These are phyloP conservation scores for Acrobasis repandana DNA, from an alignment of 2,888 invertebrate genomes.

Conservation along the genomic window DNA sequence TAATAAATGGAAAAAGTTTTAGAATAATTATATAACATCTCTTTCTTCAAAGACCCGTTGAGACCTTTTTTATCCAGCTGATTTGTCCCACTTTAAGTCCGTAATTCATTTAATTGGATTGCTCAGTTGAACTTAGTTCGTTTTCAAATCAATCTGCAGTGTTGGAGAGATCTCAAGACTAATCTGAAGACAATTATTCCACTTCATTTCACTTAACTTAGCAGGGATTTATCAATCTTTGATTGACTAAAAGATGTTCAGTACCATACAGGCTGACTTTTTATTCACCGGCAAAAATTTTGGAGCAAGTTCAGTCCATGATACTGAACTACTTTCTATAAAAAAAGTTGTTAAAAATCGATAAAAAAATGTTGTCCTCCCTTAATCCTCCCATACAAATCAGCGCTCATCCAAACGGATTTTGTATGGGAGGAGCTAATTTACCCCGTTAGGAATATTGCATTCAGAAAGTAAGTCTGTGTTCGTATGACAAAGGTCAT, in stretches of 20 bases:
- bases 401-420: too few relatives aligned
- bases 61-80: neutral
- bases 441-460: too few relatives aligned
- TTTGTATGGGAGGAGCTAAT: too few relatives aligned
- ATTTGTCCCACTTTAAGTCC: slow-evolving; percentile 2
- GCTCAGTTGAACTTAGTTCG: neutral
- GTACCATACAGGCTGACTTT: too few relatives aligned
- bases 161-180: neutral
- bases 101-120: slow-evolving; percentile 6
- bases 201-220: slow-evolving; percentile 4
- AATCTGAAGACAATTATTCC: neutral
- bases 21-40: neutral
- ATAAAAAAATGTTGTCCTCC: too few relatives aligned
- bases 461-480: too few relatives aligned
- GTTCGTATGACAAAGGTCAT: too few relatives aligned
- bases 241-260: neutral
- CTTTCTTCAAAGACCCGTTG: neutral
- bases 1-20: neutral
- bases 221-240: neutral
- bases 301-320: too few relatives aligned
- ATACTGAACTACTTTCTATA: too few relatives aligned
- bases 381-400: too few relatives aligned
- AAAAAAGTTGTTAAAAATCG: too few relatives aligned
- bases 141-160: neutral
- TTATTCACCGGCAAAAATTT: too few relatives aligned